phyloP scores from a whole-genome alignment of 2,113 vertebrate genomes.

The Apaloderma vittatum region DNA sequence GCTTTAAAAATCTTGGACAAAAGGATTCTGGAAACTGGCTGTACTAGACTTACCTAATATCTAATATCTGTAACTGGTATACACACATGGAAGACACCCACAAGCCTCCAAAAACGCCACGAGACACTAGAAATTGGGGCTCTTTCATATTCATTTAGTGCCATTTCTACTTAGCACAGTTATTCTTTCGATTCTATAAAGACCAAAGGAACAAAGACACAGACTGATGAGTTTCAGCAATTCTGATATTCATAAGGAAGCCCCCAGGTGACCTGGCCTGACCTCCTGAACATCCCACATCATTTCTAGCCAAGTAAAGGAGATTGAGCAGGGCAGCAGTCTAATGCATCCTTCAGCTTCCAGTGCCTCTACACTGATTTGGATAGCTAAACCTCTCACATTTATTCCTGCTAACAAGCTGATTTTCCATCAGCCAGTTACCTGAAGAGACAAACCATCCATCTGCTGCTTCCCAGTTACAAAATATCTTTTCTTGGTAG shows the following conservation, averaged over 20 bases:
- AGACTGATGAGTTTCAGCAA: background rate
- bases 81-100: background rate
- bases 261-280: background rate
- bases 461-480: background rate
- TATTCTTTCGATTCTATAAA: background rate
- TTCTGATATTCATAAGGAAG: background rate
- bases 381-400: background rate
- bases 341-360: background rate
- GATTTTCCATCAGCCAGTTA: background rate
- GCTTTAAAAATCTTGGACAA: background rate
- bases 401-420: background rate
- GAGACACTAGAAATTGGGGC: background rate
- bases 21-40: background rate
- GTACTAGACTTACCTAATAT: background rate
- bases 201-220: background rate
- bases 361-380: background rate
- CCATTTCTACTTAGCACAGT: background rate
- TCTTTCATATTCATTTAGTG: background rate
- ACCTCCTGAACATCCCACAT: background rate
- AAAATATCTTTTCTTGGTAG: background rate
- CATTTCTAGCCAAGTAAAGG: rapidly evolving
- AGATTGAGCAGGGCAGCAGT: background rate
- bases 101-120: background rate
- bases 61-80: background rate
- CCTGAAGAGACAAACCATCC: background rate